Evolutionary conservation across 2,888 invertebrate genomes (phyloP), one percentile per base, ranked within the genome.

Genomic region (Lacanobia oleracea): DNA sequence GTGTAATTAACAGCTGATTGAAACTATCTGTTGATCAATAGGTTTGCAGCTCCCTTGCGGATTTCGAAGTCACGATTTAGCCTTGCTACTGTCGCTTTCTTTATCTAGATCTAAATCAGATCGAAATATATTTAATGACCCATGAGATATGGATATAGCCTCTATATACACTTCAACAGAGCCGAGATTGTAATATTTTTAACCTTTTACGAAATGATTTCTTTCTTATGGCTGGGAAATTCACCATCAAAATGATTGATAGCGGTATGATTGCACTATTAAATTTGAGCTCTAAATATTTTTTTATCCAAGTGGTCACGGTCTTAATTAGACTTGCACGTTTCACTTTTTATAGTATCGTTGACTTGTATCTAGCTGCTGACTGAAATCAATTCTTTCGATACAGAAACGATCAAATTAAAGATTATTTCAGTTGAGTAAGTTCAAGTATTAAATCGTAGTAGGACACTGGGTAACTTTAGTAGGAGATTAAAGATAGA

Each of bases 11-110:
- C 62, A 74, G 64, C 62, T 67, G 77, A 75, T 75, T 57, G 40
- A 65, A 60, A 16, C 53, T 71, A 67, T 78, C 66, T 51, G 21
- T 75, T 62, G 60, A 74, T 81, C 81, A 72, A 51, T 72, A 67
- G 10, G 60, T 72, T 57, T 14, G 37, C 68, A 67, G 56, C 67
- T 64, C 66, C 63, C 33, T 63, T 67, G 60, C 78, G 64, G 67
- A 78, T 82, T 67, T 77, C 72, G 68, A 7, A 71, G 63, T 74
- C 82, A 84, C 75, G 82, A 80, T 69, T 70, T 63, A 73, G 65
- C 75, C 83, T 81, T 75, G 79, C 64, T n/a, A 57, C 68, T 62
- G 65, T 70, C 57, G 50, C 67, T 73, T 61, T 82, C 72, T 74
- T 67, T 72, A 82, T 79, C 82, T 79, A 73, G 65, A 81, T 75